A percentile compares a stretch with the other conserved stretches of the same genome.
Evolutionary conservation across 2,797 vertebrate genomes (phyloP).

Genomic region (Gobio occitaniae): DNA sequence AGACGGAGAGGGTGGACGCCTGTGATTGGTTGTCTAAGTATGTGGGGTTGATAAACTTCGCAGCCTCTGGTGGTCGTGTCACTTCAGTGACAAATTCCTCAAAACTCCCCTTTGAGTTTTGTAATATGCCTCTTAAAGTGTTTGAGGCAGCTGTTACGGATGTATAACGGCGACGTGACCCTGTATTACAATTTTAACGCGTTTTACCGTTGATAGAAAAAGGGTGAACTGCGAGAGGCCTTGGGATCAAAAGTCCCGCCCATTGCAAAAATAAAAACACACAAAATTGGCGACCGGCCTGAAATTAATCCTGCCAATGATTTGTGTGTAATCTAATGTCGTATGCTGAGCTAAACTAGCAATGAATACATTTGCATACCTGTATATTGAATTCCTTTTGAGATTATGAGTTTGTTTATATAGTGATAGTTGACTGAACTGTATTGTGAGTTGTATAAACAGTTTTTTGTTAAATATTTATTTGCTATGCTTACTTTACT

Average conservation of each 20-base stretch:
- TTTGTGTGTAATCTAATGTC: background rate
- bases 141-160: background rate
- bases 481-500: too few relatives aligned
- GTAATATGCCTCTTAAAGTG: background rate
- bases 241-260: constrained; percentile 58
- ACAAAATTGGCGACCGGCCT: constrained; percentile 34
- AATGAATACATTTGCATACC: background rate
- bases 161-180: background rate
- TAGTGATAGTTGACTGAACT: background rate
- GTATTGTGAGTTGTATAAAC: background rate
- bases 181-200: background rate
- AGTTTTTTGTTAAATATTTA: background rate
- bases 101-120: constrained; percentile 58
- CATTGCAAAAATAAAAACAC: constrained; percentile 63
- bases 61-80: constrained; percentile 57
- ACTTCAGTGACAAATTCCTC: constrained; percentile 54
- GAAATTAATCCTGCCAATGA: constrained; percentile 19
- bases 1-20: background rate
- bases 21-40: constrained; percentile 70
- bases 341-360: background rate
- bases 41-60: constrained; percentile 54
- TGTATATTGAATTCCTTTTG: background rate
- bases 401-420: background rate
- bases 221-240: constrained; percentile 49
- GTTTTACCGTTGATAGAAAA: background rate